Conservation (phyloP, 2,888 invertebrate species). For the Platynereis dumerilii region DNA sequence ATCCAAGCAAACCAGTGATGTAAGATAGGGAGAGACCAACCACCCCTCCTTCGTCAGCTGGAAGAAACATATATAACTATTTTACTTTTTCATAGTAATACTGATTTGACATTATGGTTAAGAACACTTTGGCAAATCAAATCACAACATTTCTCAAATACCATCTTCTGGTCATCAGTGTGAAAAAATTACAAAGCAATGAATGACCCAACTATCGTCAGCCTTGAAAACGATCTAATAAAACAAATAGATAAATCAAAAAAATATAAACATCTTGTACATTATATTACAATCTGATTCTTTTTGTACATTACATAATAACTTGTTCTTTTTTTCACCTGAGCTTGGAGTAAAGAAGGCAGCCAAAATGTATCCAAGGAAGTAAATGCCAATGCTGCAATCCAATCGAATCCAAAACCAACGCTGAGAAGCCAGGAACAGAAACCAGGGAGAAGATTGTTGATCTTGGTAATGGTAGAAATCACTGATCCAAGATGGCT, state of each 20-base stretch:
- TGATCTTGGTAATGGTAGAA: not conserved
- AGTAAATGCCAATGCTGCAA: not conserved
- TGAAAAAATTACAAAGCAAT: not conserved
- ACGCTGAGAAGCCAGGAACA: not conserved
- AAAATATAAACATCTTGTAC: too few relatives aligned
- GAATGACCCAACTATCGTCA: not conserved
- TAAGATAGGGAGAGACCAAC: not conserved
- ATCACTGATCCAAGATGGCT: not conserved
- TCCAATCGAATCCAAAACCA: not conserved
- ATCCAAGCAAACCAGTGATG: not conserved
- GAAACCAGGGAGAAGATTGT: constrained; percentile 3
- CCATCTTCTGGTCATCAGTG: not conserved
- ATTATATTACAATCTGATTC: too few relatives aligned
- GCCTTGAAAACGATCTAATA: too few relatives aligned
- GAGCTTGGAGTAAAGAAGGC: too few relatives aligned
- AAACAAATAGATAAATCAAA: too few relatives aligned
- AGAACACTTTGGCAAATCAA: too few relatives aligned
- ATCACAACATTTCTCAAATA: too few relatives aligned
- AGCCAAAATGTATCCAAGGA: not conserved
- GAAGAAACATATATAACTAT: too few relatives aligned
- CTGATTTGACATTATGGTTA: too few relatives aligned
- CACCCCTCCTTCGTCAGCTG: not conserved
- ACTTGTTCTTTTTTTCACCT: too few relatives aligned
- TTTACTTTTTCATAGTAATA: too few relatives aligned
- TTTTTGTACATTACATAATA: too few relatives aligned